Conservation (phyloP, 2,888 invertebrate species). For the Phyto melanocephala region DNA sequence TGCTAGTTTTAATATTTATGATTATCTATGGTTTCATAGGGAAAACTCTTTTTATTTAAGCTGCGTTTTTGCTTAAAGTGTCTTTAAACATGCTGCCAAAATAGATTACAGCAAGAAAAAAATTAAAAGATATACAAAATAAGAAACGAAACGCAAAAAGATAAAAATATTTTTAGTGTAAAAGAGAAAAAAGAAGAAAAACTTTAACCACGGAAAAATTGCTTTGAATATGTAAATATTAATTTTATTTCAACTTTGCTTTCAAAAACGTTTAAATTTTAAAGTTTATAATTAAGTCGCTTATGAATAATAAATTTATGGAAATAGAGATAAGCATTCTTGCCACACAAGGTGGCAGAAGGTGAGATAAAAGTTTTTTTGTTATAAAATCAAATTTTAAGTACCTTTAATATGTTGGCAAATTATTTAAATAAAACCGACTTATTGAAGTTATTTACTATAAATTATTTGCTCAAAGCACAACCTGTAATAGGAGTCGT, state of each 20-base stretch:
- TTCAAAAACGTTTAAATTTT: constrained; percentile 4
- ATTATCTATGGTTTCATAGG: neutral
- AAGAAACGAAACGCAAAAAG: neutral
- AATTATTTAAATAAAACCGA: no score
- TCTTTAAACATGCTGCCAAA: constrained; percentile 13
- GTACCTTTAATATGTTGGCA: no score
- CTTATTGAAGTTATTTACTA: no score
- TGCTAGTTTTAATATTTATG: no score
- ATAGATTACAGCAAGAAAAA: neutral
- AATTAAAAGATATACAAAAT: neutral
- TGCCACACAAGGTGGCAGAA: neutral
- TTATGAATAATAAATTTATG: constrained; percentile 19
- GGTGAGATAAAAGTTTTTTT: neutral
- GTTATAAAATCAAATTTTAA: neutral
- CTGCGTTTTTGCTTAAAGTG: neutral
- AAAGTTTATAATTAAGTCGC: constrained; percentile 16
- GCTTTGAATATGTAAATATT: neutral
- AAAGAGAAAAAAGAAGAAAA: neutral
- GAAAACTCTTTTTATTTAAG: neutral
- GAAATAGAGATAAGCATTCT: neutral
- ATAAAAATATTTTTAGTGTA: neutral
- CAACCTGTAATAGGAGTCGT: no score
- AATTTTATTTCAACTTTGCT: neutral
- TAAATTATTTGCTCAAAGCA: no score
- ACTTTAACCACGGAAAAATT: neutral